These are phyloP conservation scores for Dallia pectoralis DNA, from an alignment of 2,797 vertebrate species.

Conservation along the genomic window DNA sequence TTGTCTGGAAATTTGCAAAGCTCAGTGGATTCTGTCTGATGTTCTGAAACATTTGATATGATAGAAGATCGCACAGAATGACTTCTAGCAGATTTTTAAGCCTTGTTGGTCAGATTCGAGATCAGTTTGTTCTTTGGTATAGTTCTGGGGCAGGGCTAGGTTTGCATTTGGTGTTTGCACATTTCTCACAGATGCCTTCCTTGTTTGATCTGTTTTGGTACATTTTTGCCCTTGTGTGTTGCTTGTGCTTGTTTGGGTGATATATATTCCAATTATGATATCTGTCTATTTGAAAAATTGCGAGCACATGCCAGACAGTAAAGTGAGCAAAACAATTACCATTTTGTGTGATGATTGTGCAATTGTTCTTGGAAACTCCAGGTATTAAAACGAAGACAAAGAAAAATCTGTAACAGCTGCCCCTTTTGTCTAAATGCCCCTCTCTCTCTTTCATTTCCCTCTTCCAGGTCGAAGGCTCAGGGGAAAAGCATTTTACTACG, in stretches of 20 bases:
- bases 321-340: no score
- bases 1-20: conserved; percentile 51
- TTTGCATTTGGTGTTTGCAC: neutral
- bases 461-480: conserved; percentile 86
- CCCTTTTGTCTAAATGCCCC: neutral
- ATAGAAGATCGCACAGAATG: conserved; percentile 52
- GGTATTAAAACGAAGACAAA: no score
- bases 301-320: no score
- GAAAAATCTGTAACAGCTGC: no score
- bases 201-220: neutral
- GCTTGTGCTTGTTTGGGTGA: neutral
- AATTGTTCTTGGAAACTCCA: no score
- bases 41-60: conserved; percentile 55
- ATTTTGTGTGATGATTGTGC: no score
- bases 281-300: no score
- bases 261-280: no score
- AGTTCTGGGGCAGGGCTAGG: neutral
- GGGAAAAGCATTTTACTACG: conserved; percentile 98
- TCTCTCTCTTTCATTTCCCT: conserved; percentile 20
- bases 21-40: conserved; percentile 63
- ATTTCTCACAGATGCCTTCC: neutral
- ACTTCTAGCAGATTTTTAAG: conserved; percentile 9
- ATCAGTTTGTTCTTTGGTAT: neutral
- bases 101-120: neutral
- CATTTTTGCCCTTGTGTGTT: neutral